Percentiles rank a stretch among this genome's conserved stretches.
Evolutionary conservation across 2,797 vertebrate species (phyloP).

Genomic region (Cyclopterus lumpus): DNA sequence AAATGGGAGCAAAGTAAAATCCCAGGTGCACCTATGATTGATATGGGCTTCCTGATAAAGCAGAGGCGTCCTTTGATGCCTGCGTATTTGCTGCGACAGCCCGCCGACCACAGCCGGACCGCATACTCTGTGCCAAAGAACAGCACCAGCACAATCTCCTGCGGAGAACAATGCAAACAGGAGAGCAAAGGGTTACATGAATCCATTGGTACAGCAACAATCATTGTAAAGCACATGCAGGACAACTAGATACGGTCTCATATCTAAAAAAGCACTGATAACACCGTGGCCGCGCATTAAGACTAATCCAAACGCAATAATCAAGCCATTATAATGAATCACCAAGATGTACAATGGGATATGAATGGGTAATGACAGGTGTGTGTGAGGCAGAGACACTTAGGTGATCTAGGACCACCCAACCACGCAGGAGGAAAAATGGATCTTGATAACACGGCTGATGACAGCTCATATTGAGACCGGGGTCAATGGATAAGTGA

Average conservation of each 20-base stretch:
- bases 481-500: slow-evolving; percentile 64
- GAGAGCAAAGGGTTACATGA: slow-evolving; percentile 45
- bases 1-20: slow-evolving; percentile 55
- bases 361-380: slow-evolving; percentile 62
- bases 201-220: slow-evolving; percentile 24
- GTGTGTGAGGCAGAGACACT: slow-evolving; percentile 42
- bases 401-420: slow-evolving; percentile 72
- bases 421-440: slow-evolving; percentile 56
- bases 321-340: slow-evolving; percentile 58
- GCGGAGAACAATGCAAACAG: slow-evolving; percentile 69
- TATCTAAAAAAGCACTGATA: slow-evolving; percentile 39
- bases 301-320: slow-evolving; percentile 45
- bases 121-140: slow-evolving; percentile 92
- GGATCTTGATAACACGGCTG: slow-evolving; percentile 63
- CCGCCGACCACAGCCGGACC: slow-evolving; percentile 91
- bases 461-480: slow-evolving; percentile 66
- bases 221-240: slow-evolving; percentile 36
- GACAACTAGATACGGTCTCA: slow-evolving; percentile 48
- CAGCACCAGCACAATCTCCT: slow-evolving; percentile 94
- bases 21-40: slow-evolving; percentile 88
- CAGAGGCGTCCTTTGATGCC: slow-evolving; percentile 89
- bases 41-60: slow-evolving; percentile 94
- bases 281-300: slow-evolving; percentile 20
- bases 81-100: slow-evolving; percentile 92
- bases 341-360: slow-evolving; percentile 45